These are phyloP conservation scores for Ganaspis brasiliensis DNA, from an alignment of 2,888 invertebrate species.

Conservation along the genomic window DNA sequence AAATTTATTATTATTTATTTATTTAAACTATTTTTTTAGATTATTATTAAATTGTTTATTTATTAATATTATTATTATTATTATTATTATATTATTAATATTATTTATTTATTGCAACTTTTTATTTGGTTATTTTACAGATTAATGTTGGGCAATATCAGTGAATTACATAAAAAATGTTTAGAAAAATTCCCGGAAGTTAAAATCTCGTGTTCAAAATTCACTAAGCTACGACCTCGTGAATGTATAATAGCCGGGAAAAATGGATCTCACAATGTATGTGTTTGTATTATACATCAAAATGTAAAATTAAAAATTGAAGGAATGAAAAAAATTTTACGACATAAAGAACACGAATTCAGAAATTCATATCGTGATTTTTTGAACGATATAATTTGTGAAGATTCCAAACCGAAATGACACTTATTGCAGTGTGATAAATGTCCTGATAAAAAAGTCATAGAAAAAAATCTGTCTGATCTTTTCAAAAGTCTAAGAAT, in stretches of 20 bases:
- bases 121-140: not conserved
- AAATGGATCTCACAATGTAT: not conserved
- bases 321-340: no score
- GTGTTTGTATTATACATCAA: no score
- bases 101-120: no score
- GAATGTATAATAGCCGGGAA: slow-evolving; percentile 21
- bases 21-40: no score
- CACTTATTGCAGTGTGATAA: not conserved
- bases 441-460: not conserved
- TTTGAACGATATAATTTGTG: not conserved
- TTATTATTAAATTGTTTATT: no score
- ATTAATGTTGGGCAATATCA: not conserved
- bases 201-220: not conserved
- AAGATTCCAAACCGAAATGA: not conserved
- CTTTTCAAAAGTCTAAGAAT: not conserved
- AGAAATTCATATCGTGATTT: not conserved
- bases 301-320: no score
- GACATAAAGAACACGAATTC: no score
- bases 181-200: slow-evolving; percentile 1
- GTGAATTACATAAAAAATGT: not conserved
- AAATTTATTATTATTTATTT: not conserved
- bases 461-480: not conserved
- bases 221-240: slow-evolving; percentile 26
- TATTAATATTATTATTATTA: no score
- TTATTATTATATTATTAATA: no score